Evolutionary conservation across 2,888 invertebrate genomes (phyloP).

Genomic region (Drosophila diplacantha): DNA sequence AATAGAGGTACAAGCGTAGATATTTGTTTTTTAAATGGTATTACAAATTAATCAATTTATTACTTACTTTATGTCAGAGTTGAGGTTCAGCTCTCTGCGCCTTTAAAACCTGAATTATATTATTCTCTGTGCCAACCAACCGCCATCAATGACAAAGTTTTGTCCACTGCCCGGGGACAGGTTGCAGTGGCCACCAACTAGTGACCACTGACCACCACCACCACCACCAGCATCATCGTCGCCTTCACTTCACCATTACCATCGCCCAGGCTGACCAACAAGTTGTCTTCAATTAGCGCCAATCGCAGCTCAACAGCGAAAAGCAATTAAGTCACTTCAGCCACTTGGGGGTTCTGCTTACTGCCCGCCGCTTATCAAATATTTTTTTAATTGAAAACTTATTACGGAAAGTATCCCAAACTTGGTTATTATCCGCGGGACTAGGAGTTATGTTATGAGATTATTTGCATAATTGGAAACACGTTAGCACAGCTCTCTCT

Average conservation of each 20-base stretch:
- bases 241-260: conserved; percentile 8
- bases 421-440: conserved; percentile 22
- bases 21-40: too few species aligned
- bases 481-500: conserved; percentile 32
- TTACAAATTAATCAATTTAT: neutral
- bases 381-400: conserved; percentile 49
- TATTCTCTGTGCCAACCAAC: conserved; percentile 2
- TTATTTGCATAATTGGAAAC: conserved; percentile 46
- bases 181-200: conserved; percentile 23
- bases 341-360: conserved; percentile 31
- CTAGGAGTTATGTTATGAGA: conserved; percentile 28
- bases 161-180: conserved; percentile 30
- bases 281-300: conserved; percentile 70
- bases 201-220: conserved; percentile 7
- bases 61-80: neutral
- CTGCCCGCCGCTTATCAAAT: conserved; percentile 54
- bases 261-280: conserved; percentile 41
- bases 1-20: neutral
- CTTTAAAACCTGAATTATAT: neutral
- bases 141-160: conserved; percentile 48
- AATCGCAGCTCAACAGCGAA: conserved; percentile 67
- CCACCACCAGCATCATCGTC: conserved; percentile 5
- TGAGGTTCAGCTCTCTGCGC: neutral
- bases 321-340: conserved; percentile 63
- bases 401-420: conserved; percentile 42